Base-by-base conservation (phyloP, 2,797 vertebrate species). In the Sebastes diploproa region DNA sequence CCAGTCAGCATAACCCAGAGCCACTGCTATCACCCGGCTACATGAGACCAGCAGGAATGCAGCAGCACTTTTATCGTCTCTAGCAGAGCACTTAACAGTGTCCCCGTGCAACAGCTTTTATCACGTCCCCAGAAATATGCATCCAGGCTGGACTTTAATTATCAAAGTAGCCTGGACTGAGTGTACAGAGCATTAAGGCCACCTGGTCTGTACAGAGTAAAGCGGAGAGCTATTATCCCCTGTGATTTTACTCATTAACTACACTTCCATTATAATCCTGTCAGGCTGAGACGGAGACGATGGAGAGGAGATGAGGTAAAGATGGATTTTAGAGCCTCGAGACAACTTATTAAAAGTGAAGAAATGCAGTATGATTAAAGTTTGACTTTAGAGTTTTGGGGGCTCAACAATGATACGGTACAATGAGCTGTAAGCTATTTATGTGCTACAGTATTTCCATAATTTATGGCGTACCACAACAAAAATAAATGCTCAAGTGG, bases 61-160 rank as follows among this genome's bases (percentile, higher is more conserved):
- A 80, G 85, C 62, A 72, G 75, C 73, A 58, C 72, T 84, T 89
- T 90, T 86, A 88, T 72, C 83, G 87, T 65, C 75, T 60, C 23
- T 14, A 65, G 70, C 36, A 22, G 71, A 79, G 83, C 84, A 86
- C 88, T 86, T 81, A 68, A 52, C 73, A 27, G 23, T 1, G 59
- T 72, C 62, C 64, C 30, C 63, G 55, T 42, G 52, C 69, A 65
- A 22, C 22, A 23, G 75, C 4, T 86, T 86, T 91, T 80, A 88
- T 84, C 77, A 27, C 27, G 67, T 81, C 62, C 72, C 77, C 63
- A 64, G 25, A 89, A 88, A 80, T 77, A 86, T 86, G 82, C 65
- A 10, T n/a, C 34, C 74, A 71, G 76, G 46, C 58, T 2, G 34
- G 42, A 60, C 78, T 83, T 88, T 72, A 90, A 88, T 90, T 89